Evolutionary conservation across 1,140 invertebrate species (phyloP).

Genomic region (Drosophila albomicans): DNA sequence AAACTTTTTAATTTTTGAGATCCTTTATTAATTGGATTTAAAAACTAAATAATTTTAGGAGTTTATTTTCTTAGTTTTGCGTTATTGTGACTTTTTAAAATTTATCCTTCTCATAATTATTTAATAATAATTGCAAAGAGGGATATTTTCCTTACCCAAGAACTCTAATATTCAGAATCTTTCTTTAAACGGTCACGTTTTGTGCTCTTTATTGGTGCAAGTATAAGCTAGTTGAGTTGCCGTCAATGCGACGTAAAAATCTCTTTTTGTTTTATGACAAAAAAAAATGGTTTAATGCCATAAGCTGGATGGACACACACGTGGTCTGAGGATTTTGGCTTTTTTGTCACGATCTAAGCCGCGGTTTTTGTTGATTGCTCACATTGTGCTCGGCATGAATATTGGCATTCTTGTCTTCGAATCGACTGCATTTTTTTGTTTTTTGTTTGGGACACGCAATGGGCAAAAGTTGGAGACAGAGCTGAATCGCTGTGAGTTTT

Average conservation of each 20-base stretch:
- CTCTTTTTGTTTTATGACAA: neutral
- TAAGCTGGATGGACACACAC: constrained; percentile 7
- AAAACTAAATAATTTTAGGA: no score
- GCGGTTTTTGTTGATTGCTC: constrained; percentile 55
- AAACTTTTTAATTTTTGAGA: no score
- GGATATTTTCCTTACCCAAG: no score
- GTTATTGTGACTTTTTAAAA: no score
- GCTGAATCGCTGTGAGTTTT: constrained; percentile 25
- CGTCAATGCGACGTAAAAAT: neutral
- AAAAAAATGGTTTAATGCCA: constrained; percentile 44
- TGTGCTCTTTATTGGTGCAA: neutral
- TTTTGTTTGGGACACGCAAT: neutral
- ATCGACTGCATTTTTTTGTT: constrained; percentile 37
- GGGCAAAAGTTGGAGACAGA: no score
- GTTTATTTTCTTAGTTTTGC: no score
- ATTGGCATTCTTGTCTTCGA: constrained; percentile 58
- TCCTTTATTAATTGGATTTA: no score
- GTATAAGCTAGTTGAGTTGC: neutral
- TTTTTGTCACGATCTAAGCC: constrained; percentile 77
- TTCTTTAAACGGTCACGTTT: no score
- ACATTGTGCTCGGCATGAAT: constrained; percentile 57
- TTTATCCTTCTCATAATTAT: no score
- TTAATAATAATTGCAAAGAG: no score
- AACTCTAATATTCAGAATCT: no score
- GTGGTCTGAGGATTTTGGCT: constrained; percentile 50